A percentile compares a stretch with the other conserved stretches of the same genome.
Conservation (phyloP, 2,888 invertebrate genomes). For the Camptogramma bilineatum region DNA sequence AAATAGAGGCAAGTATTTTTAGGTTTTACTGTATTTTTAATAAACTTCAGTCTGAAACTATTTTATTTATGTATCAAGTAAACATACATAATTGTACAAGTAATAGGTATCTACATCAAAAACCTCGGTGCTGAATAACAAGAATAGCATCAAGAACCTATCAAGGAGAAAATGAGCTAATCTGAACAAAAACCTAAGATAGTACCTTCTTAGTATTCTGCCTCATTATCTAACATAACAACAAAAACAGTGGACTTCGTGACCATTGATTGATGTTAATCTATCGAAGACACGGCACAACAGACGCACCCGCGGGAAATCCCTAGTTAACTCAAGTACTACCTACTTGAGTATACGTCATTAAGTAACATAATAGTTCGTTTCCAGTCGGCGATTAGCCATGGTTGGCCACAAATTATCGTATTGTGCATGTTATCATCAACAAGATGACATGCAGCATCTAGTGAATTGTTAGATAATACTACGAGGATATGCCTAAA, state of each 20-base stretch:
- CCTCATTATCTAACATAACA: background rate
- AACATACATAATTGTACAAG: too few species aligned
- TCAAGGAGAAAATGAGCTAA: background rate
- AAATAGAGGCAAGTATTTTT: too few species aligned
- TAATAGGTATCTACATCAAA: too few species aligned
- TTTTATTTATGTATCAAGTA: too few species aligned
- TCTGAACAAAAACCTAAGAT: background rate
- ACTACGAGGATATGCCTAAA: background rate
- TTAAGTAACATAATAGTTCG: conserved; percentile 36
- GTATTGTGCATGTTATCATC: conserved; percentile 33
- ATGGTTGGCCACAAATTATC: conserved; percentile 41
- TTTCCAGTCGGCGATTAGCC: conserved; percentile 34
- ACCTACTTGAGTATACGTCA: conserved; percentile 9
- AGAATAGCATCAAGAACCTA: background rate
- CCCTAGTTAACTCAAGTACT: conserved; percentile 10
- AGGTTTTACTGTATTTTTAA: too few species aligned
- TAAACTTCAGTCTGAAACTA: too few species aligned
- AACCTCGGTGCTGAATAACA: background rate
- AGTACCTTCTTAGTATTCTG: background rate
- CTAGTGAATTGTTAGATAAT: conserved; percentile 5
- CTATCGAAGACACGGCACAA: conserved; percentile 16
- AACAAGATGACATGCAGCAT: conserved; percentile 17
- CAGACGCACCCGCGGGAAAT: conserved; percentile 16
- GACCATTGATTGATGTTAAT: conserved; percentile 19
- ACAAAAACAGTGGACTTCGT: conserved; percentile 4